Base-by-base conservation (phyloP, 2,113 vertebrate genomes). In the Alexandromys fortis region DNA sequence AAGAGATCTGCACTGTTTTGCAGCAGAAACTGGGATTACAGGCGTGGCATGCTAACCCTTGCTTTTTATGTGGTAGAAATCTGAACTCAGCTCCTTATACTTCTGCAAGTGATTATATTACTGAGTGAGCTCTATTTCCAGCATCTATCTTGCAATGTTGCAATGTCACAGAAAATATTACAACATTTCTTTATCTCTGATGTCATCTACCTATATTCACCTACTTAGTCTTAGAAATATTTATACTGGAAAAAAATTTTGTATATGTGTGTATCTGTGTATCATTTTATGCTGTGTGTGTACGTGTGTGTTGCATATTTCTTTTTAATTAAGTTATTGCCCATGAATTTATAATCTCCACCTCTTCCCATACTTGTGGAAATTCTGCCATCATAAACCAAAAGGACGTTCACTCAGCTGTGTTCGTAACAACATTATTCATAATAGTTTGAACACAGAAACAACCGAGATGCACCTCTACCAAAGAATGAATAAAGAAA, bases 21-120 rank as follows among this genome's bases (percentile, higher is more conserved):
- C 7, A 67, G 28, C 0, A 86, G 28, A 47, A 7, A 67, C 63
- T 52, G 49, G 13, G 45, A n/a, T 70, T 52, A 28, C 1, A 52
- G 12, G 1, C 5, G 33, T 87, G 47, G 10, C 7, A n/a, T n/a
- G 4, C 10, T 7, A n/a, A 14, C 33, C 2, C 22, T 7, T 35
- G 55, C 35, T 22, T 61, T 38, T 82, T 38, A 14, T 35, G 24
- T 49, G 7, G 7, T 26, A 72, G 22, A 14, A 7, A 70, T n/a
- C 33, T 35, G 33, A 70, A 70, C 12, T 70, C 45, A 28, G 21
- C 3, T 87, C 6, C 22, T 72, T 8, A 1, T 38, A 35, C 11
- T 22, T n/a, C 6, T 72, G 3, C 42, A 33, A 55, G 3, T 49
- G 5, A 87, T 21, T 7, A 7, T 52, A 4, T 38, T 87, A n/a